phyloP scores from a whole-genome alignment of 2,113 vertebrate genomes.

The Tragelaphus imberbis region DNA sequence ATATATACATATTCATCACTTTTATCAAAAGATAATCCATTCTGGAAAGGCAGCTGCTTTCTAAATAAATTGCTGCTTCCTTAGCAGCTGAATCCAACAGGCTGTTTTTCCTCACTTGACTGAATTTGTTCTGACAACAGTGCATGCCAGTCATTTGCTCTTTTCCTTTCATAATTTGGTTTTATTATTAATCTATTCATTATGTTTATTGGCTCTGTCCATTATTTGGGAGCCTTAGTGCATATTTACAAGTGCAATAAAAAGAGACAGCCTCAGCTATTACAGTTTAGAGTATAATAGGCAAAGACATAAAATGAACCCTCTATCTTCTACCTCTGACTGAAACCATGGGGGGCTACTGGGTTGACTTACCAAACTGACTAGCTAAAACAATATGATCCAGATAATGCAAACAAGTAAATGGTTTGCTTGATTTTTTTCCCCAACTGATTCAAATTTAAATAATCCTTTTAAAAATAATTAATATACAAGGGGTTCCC shows the following conservation, averaged over 20 bases:
- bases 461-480: background rate
- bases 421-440: background rate
- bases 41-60: slow-evolving; percentile 59
- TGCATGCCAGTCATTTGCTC: slow-evolving; percentile 17
- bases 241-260: slow-evolving; percentile 44
- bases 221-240: slow-evolving; percentile 37
- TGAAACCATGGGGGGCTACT: background rate
- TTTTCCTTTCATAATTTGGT: slow-evolving; percentile 51
- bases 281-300: background rate
- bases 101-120: slow-evolving; percentile 49
- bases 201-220: slow-evolving; percentile 53
- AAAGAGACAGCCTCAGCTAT: background rate
- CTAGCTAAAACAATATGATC: background rate
- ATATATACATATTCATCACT: slow-evolving; percentile 58
- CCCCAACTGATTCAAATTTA: background rate
- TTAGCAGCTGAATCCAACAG: slow-evolving; percentile 51
- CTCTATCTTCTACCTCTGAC: background rate
- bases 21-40: slow-evolving; percentile 57
- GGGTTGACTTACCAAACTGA: background rate
- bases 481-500: background rate
- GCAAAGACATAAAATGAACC: background rate
- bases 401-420: background rate
- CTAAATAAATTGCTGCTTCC: slow-evolving; percentile 49
- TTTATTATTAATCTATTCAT: slow-evolving; percentile 65
- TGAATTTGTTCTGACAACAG: slow-evolving; percentile 57